These are phyloP conservation scores for Arnoldichthys spilopterus DNA, from an alignment of 2,797 vertebrate species.

Conservation along the genomic window DNA sequence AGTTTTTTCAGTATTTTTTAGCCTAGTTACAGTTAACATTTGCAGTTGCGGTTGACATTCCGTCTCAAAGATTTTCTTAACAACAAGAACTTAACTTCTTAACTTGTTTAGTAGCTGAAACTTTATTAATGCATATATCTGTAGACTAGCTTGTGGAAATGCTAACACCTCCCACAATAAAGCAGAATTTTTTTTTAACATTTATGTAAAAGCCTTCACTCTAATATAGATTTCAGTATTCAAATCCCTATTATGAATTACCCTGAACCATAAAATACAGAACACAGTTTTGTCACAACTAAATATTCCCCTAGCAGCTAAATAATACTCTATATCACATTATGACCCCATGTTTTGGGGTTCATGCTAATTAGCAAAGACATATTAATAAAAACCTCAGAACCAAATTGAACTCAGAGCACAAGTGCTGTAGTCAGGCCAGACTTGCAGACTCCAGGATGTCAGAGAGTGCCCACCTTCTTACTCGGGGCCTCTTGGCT, in stretches of 20 bases:
- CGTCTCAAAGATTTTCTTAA: no score
- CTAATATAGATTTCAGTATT: no score
- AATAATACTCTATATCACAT: background rate
- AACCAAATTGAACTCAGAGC: constrained; percentile 44
- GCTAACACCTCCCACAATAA: no score
- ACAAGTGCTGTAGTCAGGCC: constrained; percentile 59
- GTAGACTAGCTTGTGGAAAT: no score
- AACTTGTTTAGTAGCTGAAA: no score
- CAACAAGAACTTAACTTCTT: no score
- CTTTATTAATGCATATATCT: no score
- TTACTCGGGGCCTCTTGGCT: constrained; percentile 76
- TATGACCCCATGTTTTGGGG: background rate
- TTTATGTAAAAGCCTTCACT: no score
- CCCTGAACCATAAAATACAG: background rate
- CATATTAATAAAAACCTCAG: constrained; percentile 29
- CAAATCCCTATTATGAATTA: background rate
- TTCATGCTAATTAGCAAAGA: constrained; percentile 34
- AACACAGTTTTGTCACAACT: background rate
- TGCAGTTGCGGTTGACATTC: no score
- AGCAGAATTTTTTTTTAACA: no score
- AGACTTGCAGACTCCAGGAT: constrained; percentile 78
- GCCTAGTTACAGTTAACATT: no score
- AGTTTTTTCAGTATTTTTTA: no score
- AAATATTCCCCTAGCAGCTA: background rate
- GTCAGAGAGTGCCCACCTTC: constrained; percentile 60